These are phyloP conservation scores for Drosophila neocordata DNA, from an alignment of 1,140 invertebrate species.

Conservation along the genomic window DNA sequence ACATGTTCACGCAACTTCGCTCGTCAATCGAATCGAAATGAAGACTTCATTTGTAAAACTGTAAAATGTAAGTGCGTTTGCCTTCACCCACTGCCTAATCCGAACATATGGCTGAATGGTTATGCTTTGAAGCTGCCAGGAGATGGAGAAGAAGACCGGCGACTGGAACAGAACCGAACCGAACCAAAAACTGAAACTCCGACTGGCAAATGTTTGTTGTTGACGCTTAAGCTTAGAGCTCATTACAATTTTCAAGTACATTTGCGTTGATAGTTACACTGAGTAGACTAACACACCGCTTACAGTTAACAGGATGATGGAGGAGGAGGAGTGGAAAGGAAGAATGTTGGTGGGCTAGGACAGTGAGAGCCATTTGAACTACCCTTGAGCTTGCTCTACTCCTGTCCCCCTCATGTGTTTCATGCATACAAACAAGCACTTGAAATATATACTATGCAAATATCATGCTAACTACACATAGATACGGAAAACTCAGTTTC, in stretches of 20 bases:
- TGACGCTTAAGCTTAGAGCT: constrained; percentile 79
- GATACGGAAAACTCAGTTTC: constrained; percentile 59
- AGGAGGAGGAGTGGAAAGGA: neutral
- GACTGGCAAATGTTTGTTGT: constrained; percentile 69
- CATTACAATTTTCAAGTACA: constrained; percentile 82
- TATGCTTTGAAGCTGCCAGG: constrained; percentile 30
- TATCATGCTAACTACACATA: constrained; percentile 51
- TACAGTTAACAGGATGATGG: constrained; percentile 23
- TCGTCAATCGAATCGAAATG: constrained; percentile 40
- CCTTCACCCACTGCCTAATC: constrained; percentile 52
- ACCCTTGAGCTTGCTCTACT: neutral
- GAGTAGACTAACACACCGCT: constrained; percentile 34
- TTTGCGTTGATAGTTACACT: constrained; percentile 80
- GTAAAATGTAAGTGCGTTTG: constrained; percentile 40
- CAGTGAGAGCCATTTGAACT: constrained; percentile 6
- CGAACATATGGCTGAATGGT: constrained; percentile 70
- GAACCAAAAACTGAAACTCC: constrained; percentile 38
- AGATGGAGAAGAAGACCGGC: neutral
- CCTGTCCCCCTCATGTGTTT: constrained; percentile 39
- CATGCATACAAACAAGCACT: constrained; percentile 74
- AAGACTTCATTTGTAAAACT: constrained; percentile 42
- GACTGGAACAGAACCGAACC: constrained; percentile 5
- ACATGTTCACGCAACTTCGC: neutral
- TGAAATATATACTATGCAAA: constrained; percentile 81
- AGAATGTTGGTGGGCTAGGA: neutral